phyloP scores from a whole-genome alignment of 2,113 vertebrate species.

The Monopterus albus region DNA sequence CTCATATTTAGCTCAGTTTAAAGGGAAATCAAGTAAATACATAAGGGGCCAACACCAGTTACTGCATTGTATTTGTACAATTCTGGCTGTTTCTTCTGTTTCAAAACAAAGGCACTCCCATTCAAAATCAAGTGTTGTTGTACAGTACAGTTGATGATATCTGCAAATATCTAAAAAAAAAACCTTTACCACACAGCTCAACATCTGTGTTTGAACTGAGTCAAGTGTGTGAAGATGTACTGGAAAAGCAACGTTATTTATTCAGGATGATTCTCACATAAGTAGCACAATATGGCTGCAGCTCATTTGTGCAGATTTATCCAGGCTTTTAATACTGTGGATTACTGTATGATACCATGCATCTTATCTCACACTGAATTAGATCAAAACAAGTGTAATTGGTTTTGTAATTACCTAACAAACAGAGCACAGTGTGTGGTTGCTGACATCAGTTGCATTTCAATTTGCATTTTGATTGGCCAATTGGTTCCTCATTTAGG shows the following conservation, averaged over 20 bases:
- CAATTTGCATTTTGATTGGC: constrained; percentile 50
- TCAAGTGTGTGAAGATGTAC: not conserved
- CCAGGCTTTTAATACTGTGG: constrained; percentile 12
- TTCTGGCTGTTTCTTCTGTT: too few species aligned
- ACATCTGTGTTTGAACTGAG: constrained; percentile 1
- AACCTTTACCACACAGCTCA: not conserved
- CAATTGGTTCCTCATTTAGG: constrained; percentile 37
- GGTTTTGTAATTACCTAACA: constrained; percentile 38
- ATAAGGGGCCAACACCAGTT: constrained; percentile 2
- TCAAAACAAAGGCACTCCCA: not conserved
- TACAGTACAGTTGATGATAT: too few species aligned
- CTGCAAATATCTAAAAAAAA: not conserved
- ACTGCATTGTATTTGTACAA: too few species aligned
- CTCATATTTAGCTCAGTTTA: constrained; percentile 8
- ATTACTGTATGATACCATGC: constrained; percentile 29
- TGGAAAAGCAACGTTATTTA: not conserved
- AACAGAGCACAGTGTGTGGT: constrained; percentile 18
- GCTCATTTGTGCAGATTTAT: constrained; percentile 10
- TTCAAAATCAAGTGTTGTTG: not conserved
- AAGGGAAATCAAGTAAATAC: not conserved
- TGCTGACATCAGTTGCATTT: constrained; percentile 17
- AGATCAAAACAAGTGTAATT: constrained; percentile 36
- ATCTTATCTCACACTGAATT: constrained; percentile 28
- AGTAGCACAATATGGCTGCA: not conserved
- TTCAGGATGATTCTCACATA: not conserved